These are phyloP conservation scores for Herminia tarsipennalis DNA, from an alignment of 2,888 invertebrate genomes.

Conservation along the genomic window DNA sequence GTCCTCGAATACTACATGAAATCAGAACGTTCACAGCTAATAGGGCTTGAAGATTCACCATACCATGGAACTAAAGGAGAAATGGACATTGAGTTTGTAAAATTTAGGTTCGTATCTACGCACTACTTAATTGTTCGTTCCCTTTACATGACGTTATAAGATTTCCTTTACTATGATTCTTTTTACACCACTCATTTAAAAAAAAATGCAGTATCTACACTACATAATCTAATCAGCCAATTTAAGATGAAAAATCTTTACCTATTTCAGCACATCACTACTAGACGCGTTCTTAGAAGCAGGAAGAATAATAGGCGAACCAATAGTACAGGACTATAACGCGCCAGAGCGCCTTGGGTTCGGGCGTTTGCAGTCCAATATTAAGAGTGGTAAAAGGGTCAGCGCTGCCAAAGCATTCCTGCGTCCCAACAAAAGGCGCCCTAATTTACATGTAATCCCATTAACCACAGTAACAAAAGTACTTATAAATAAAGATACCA, in stretches of 20 bases:
- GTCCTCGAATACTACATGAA: conserved; percentile 86
- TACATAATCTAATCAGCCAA: background rate
- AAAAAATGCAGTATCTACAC: too few species aligned
- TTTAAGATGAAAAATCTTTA: background rate
- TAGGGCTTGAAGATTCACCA: conserved; percentile 69
- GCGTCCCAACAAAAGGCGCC: conserved; percentile 77
- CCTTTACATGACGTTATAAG: too few species aligned
- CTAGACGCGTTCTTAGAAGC: conserved; percentile 88
- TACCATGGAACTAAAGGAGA: conserved; percentile 86
- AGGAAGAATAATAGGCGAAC: conserved; percentile 87
- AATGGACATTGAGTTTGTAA: conserved; percentile 85
- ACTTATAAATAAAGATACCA: conserved; percentile 77
- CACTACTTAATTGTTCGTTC: too few species aligned
- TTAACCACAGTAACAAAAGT: conserved; percentile 83
- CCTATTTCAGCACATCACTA: conserved; percentile 71
- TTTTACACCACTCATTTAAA: too few species aligned
- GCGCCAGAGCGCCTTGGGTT: conserved; percentile 85
- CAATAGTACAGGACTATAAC: conserved; percentile 89
- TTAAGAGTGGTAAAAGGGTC: conserved; percentile 84
- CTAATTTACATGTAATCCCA: conserved; percentile 86
- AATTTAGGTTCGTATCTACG: conserved; percentile 56
- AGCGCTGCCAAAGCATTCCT: conserved; percentile 87
- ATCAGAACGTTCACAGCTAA: conserved; percentile 78
- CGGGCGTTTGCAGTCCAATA: conserved; percentile 87
- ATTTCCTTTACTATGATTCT: too few species aligned